Evolutionary conservation across 2,888 invertebrate genomes (phyloP), one percentile per base, ranked within the genome.

Genomic region (Macropis europaea): DNA sequence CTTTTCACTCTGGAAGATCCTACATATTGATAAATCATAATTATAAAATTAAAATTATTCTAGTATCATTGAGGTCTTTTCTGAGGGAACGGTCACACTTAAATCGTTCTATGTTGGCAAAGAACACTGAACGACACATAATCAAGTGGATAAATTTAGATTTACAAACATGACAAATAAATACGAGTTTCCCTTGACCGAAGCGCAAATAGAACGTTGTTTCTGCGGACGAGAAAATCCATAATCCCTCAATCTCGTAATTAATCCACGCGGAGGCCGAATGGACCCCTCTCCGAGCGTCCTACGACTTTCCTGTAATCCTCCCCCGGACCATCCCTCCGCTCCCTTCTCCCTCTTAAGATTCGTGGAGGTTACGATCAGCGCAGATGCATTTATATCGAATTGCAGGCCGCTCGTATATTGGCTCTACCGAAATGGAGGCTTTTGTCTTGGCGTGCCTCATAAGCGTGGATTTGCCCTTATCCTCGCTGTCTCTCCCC

Each of bases 401-500:
- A 86, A 85, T 86, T 85, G 87, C 87, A 86, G 76, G 77, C 67
- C 79, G 76, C 48, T 76, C 80, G 81, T 85, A 85, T 85, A 87
- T 85, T 86, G 86, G 83, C 81, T 83, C 78, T 80, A 72, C 75
- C 84, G 82, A 86, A 88, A 87, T 87, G 80, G 87, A 86, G 83
- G 87, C 87, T 89, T 88, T 88, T 88, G 88, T 88, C 88, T 88
- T 88, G 84, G 85, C 84, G 83, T 84, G 82, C 83, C 86, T 86
- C 86, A 88, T 88, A 88, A 88, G 88, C 86, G 86, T 85, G 87
- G 88, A 86, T 88, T 87, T 88, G 77, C 82, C 82, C 83, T 86
- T 86, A 88, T 88, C 85, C 85, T 73, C 73, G 61, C 62, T 71
- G 70, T 67, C 76, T 54, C 64, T 53, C 54, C 17, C 43, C 63